phyloP scores from a whole-genome alignment of 2,113 vertebrate genomes.

The Delphinapterus leucas region DNA sequence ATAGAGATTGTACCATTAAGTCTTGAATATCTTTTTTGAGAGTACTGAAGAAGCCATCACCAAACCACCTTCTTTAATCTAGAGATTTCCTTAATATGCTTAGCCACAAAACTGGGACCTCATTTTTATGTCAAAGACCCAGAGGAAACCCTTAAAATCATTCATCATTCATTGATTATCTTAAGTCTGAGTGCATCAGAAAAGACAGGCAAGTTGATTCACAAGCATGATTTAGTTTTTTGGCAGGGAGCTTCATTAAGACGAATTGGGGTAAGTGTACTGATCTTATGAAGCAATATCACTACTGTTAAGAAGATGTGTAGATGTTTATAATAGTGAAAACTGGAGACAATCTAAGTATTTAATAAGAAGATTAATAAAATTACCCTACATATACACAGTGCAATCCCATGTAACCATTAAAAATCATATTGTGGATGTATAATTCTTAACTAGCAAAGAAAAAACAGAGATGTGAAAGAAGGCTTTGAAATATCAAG shows the following conservation, averaged over 20 bases:
- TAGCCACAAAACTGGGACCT: constrained; percentile 14
- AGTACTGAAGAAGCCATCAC: not conserved
- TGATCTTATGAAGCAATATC: not conserved
- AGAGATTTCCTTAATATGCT: not conserved
- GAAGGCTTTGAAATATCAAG: not conserved
- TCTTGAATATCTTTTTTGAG: not conserved
- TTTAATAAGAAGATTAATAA: constrained; percentile 20
- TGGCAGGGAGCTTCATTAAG: not conserved
- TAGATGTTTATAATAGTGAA: not conserved
- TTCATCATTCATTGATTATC: not conserved
- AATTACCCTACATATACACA: not conserved
- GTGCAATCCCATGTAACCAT: not conserved
- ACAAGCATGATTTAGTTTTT: not conserved
- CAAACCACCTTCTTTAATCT: not conserved
- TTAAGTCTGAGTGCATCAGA: not conserved
- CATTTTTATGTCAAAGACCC: not conserved
- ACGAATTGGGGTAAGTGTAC: not conserved
- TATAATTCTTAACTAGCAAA: not conserved
- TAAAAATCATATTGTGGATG: not conserved
- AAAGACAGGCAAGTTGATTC: not conserved
- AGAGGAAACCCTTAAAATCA: constrained; percentile 19
- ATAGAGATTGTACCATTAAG: not conserved
- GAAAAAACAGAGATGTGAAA: not conserved
- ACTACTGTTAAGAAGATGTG: not conserved
- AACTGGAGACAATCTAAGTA: not conserved